Percentiles rank a stretch among this genome's conserved stretches.
Evolutionary conservation across 2,113 vertebrate genomes (phyloP).

Genomic region (Erpornis zantholeuca): DNA sequence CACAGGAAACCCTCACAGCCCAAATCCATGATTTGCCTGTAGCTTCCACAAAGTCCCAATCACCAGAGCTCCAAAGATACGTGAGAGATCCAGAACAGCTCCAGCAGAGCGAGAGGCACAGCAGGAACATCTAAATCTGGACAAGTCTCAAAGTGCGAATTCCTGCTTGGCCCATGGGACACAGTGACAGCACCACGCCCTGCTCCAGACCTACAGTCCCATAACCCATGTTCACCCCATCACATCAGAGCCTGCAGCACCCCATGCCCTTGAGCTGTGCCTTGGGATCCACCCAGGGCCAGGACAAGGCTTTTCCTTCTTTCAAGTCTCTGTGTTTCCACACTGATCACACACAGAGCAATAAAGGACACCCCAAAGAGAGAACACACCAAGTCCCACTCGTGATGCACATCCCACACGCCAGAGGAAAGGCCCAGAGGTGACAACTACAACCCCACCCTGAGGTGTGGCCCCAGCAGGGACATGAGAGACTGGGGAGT

Average conservation of each 20-base stretch:
- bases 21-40: rapidly evolving
- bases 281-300: not conserved
- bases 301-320: not conserved
- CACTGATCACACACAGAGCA: not conserved
- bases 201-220: not conserved
- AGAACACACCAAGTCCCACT: not conserved
- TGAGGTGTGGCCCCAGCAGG: not conserved
- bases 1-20: not conserved
- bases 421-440: not conserved
- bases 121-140: not conserved
- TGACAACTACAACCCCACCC: not conserved
- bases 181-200: not conserved
- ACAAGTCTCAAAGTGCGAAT: not conserved
- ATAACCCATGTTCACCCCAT: rapidly evolving
- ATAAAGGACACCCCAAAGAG: not conserved
- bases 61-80: not conserved
- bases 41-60: not conserved
- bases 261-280: not conserved
- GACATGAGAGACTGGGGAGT: not conserved
- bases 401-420: not conserved
- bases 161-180: not conserved
- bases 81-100: rapidly evolving
- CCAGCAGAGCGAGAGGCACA: rapidly evolving
- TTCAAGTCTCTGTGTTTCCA: not conserved
- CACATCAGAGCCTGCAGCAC: not conserved